Conservation (phyloP, 2,113 vertebrate species). For the Cochlearius cochlearius region DNA sequence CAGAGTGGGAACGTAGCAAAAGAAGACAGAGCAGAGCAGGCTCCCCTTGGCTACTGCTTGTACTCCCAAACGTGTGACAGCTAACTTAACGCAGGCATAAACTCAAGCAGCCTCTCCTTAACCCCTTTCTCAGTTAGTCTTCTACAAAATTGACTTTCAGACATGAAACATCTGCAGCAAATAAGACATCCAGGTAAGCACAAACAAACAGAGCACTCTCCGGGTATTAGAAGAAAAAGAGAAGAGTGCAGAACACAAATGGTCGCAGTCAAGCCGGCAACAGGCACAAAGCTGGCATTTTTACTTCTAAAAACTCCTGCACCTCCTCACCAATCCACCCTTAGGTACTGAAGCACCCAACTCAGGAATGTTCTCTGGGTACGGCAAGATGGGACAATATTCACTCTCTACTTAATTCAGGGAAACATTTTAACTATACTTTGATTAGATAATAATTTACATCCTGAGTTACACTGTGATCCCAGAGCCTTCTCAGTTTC, state of each 20-base stretch:
- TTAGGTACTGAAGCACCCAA: neutral
- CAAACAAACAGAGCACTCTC: neutral
- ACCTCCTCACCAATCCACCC: neutral
- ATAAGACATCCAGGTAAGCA: neutral
- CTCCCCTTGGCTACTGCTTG: neutral
- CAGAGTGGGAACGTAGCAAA: neutral
- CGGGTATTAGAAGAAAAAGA: neutral
- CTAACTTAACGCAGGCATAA: neutral
- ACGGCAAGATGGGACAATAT: neutral
- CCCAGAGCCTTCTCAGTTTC: neutral
- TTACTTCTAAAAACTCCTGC: neutral
- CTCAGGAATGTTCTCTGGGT: rapidly evolving
- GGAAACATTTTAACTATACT: neutral
- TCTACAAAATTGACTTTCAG: neutral
- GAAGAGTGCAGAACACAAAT: neutral
- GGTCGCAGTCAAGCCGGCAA: neutral
- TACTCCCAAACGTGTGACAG: neutral
- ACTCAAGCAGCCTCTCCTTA: neutral
- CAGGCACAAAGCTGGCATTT: neutral
- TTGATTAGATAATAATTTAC: neutral
- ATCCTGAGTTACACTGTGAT: neutral
- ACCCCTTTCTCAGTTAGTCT: neutral
- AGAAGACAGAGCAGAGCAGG: neutral
- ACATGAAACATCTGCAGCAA: neutral
- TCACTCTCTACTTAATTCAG: neutral